These are phyloP conservation scores for Zoanthus sansibaricus DNA, from an alignment of 92 coral and sea anemone genomes.

Conservation along the genomic window DNA sequence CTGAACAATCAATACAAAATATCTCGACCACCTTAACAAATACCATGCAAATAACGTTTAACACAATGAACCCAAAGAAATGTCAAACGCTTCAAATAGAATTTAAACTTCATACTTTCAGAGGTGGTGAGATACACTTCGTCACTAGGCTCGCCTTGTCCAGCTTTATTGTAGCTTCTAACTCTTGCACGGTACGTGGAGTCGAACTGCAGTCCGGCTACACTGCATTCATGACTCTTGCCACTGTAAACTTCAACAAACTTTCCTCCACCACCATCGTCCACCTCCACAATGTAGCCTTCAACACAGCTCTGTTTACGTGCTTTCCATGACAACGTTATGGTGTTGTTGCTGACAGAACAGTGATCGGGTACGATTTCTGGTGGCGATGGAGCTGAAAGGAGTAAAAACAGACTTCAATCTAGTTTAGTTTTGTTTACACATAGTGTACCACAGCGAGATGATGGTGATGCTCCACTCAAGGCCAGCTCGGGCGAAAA, in stretches of 20 bases:
- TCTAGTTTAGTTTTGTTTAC: no score
- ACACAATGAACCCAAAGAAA: no score
- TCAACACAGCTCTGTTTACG: conserved; percentile 91
- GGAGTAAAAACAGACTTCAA: not conserved
- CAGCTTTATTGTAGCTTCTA: conserved; percentile 89
- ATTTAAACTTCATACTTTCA: conserved; percentile 71
- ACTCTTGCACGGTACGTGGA: conserved; percentile 97
- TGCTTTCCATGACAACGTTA: conserved; percentile 93
- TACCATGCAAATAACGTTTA: no score
- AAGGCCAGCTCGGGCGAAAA: no score
- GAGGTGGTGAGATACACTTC: conserved; percentile 95
- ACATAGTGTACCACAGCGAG: no score
- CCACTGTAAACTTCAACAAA: conserved; percentile 94
- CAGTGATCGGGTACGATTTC: conserved; percentile 95
- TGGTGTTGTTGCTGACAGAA: conserved; percentile 91
- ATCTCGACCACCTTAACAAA: no score
- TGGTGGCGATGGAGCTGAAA: conserved; percentile 93
- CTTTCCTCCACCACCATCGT: conserved; percentile 87
- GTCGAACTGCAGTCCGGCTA: conserved; percentile 96
- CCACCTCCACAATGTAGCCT: conserved; percentile 92
- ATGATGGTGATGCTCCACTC: no score
- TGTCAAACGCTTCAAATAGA: not conserved
- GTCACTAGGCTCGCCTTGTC: conserved; percentile 93
- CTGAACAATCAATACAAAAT: no score
- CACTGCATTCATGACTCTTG: conserved; percentile 81